Base-by-base conservation (phyloP, 2,113 vertebrate species). In the Daphoenositta chrysoptera region DNA sequence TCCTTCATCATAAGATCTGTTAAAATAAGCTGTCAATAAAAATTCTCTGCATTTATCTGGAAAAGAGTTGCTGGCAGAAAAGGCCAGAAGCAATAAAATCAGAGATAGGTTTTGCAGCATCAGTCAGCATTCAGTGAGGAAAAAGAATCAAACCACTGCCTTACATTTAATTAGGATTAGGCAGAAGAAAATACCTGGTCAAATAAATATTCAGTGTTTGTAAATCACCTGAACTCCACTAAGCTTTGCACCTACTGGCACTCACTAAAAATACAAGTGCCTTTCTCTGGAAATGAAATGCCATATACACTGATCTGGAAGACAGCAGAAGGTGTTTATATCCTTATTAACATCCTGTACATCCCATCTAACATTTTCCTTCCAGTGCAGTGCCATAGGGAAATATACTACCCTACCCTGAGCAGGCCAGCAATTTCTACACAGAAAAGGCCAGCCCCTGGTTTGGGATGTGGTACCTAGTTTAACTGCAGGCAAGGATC, bases 1-100 rank as follows among this genome's bases (percentile, higher is more conserved):
- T 92, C 90, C 79, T 78, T 94, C 85, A 95, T 78, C 76, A 17
- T 68, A 77, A 70, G 87, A 90, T 90, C 71, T 69, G 82, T 78
- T 94, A 80, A 93, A 96, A 96, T 80, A 92, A 90, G 51, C 82
- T 94, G 91, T 90, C 95, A 94, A 91, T 95, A 94, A 86, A 94
- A 94, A 80, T 83, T 91, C 64, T 65, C 50, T 71, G 63, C 56
- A 48, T 83, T 93, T 83, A 40, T 90, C 70, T 85, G 71, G 68
- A 65, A 53, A 90, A 85, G 45, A 70, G 35, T 13, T 85, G 71
- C 63, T 93, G 58, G 68, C 39, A 86, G 71, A 90, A 91, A 93
- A 81, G 68, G 64, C 60, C 75, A 70, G 39, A 37, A 82, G 92
- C 71, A 92, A 83, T 73, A 87, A 90, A 80, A 92, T 40, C 64